These are phyloP conservation scores for Leptoclinus maculatus DNA, from an alignment of 2,797 vertebrate species.

Conservation along the genomic window DNA sequence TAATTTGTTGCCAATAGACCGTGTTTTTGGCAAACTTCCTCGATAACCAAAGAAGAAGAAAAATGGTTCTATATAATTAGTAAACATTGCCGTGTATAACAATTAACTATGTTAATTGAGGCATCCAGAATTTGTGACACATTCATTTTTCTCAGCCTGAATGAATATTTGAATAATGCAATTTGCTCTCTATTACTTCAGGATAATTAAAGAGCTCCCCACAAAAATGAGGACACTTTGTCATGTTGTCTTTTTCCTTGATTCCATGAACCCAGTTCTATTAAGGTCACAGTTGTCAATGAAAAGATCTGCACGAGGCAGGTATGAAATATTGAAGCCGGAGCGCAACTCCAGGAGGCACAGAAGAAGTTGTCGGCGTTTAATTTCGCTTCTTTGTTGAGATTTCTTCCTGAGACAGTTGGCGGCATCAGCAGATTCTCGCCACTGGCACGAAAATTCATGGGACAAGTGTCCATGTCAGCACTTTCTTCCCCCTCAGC, in stretches of 20 bases:
- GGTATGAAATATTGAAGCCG: constrained; percentile 73
- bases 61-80: neutral
- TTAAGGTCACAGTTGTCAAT: constrained; percentile 49
- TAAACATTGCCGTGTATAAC: neutral
- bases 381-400: constrained; percentile 84
- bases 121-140: constrained; percentile 2
- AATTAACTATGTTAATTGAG: constrained; percentile 4
- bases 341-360: constrained; percentile 61
- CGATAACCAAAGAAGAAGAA: neutral
- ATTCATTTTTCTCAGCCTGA: neutral
- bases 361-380: constrained; percentile 79
- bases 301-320: constrained; percentile 45
- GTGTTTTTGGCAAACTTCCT: neutral
- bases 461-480: constrained; percentile 84
- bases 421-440: constrained; percentile 82
- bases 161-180: constrained; percentile 26
- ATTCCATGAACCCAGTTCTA: constrained; percentile 32
- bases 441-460: constrained; percentile 77
- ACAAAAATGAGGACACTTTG: constrained; percentile 9
- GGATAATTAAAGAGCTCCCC: neutral
- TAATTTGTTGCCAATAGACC: neutral
- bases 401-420: constrained; percentile 80
- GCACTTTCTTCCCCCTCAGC: constrained; percentile 79
- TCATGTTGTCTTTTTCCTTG: constrained; percentile 26
- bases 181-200: constrained; percentile 4